Percentiles rank a stretch among this genome's conserved stretches.
These are phyloP conservation scores for Cataglyphis albicans DNA, from an alignment of 2,888 invertebrate species.

Conservation along the genomic window DNA sequence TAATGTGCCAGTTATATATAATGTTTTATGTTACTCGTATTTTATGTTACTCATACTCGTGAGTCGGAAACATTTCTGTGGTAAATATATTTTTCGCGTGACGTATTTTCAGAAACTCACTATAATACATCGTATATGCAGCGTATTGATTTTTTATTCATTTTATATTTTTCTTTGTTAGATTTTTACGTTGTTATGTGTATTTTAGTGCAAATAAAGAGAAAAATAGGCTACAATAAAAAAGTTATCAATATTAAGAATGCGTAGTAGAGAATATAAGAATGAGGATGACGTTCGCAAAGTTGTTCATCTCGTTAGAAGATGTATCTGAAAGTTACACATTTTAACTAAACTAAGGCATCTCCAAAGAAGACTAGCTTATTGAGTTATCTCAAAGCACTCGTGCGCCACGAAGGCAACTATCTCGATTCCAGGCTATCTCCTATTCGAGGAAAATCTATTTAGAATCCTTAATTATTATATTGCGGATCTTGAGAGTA, in stretches of 20 bases:
- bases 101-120: background rate
- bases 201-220: background rate
- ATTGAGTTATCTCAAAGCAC: slow-evolving; percentile 30
- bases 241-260: slow-evolving; percentile 5
- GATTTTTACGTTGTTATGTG: background rate
- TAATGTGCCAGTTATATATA: background rate
- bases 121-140: background rate
- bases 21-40: background rate
- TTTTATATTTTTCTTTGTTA: background rate
- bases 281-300: slow-evolving; percentile 40
- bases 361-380: slow-evolving; percentile 35
- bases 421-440: background rate
- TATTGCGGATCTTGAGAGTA: background rate
- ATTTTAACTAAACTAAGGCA: slow-evolving; percentile 4
- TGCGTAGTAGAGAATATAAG: background rate
- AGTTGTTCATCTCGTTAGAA: slow-evolving; percentile 59
- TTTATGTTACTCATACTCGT: background rate
- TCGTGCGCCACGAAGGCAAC: slow-evolving; percentile 11
- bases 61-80: background rate
- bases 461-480: background rate
- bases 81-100: background rate
- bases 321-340: slow-evolving; percentile 52
- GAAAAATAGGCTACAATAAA: background rate
- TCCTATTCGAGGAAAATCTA: background rate
- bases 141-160: slow-evolving; percentile 1